These are phyloP conservation scores for Danio kyathit DNA, from an alignment of 2,797 vertebrate species.

Conservation along the genomic window DNA sequence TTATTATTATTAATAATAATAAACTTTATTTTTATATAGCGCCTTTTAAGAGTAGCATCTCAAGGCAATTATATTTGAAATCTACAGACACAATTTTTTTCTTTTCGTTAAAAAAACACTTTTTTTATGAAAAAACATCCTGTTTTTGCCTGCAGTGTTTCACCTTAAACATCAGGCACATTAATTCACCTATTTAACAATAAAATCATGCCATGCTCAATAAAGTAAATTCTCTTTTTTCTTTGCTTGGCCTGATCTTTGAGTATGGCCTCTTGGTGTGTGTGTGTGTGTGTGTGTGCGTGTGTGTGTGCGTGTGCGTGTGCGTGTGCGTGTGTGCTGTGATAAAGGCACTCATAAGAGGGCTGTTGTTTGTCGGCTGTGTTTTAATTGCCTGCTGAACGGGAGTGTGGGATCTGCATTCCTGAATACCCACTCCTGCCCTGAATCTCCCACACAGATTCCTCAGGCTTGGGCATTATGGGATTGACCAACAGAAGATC, in stretches of 20 bases:
- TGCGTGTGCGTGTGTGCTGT: constrained; percentile 15
- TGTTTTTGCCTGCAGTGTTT: too few species aligned
- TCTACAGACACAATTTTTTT: too few species aligned
- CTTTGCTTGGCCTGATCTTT: constrained; percentile 12
- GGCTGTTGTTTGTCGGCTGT: constrained; percentile 58
- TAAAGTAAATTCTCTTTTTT: not conserved
- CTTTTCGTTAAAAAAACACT: too few species aligned
- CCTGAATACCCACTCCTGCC: constrained; percentile 55
- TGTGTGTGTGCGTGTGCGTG: too few species aligned
- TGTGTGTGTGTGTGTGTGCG: constrained; percentile 2
- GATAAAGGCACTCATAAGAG: constrained; percentile 48
- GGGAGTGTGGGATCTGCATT: constrained; percentile 58
- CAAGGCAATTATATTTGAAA: too few species aligned
- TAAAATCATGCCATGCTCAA: not conserved
- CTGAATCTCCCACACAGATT: constrained; percentile 56
- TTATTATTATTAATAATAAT: too few species aligned
- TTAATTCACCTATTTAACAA: constrained; percentile 11
- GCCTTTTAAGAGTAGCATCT: too few species aligned
- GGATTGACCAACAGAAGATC: constrained; percentile 32
- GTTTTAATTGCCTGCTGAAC: constrained; percentile 57
- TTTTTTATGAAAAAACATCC: too few species aligned
- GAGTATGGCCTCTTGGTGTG: not conserved
- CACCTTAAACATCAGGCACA: constrained; percentile 36
- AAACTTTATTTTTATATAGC: too few species aligned
- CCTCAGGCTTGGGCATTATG: constrained; percentile 34